Conservation (phyloP, 2,113 vertebrate genomes). For the Dermatemys mawii region DNA sequence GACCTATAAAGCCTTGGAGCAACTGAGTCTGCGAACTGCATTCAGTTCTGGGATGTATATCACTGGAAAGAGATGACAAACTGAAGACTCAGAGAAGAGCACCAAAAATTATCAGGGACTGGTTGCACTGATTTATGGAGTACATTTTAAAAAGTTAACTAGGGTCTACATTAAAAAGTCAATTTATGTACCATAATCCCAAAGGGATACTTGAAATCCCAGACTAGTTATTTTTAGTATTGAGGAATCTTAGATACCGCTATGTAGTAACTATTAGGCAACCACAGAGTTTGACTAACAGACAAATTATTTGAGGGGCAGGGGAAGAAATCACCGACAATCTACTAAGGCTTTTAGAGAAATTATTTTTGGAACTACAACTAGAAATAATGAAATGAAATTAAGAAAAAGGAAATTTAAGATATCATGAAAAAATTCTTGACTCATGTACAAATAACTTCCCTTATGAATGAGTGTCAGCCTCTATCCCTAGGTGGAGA, state of each 20-base stretch:
- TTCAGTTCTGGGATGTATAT: not conserved
- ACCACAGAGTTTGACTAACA: not conserved
- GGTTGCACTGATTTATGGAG: not conserved
- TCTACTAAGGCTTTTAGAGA: too few species aligned
- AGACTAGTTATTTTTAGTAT: not conserved
- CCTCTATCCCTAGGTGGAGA: not conserved
- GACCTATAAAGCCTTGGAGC: not conserved
- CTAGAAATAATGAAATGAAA: not conserved
- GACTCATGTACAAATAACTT: not conserved
- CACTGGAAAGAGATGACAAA: constrained; percentile 1
- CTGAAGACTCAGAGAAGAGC: not conserved
- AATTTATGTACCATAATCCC: too few species aligned
- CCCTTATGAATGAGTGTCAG: not conserved
- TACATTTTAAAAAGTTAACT: not conserved
- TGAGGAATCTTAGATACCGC: not conserved
- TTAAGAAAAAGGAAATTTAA: not conserved
- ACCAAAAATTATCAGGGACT: not conserved
- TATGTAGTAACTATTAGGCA: not conserved
- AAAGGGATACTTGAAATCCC: not conserved
- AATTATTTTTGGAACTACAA: too few species aligned
- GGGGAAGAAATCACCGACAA: too few species aligned
- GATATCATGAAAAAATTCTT: not conserved
- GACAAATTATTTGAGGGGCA: too few species aligned
- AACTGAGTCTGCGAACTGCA: not conserved
- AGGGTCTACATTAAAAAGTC: not conserved